These are phyloP conservation scores for Aplocera efformata DNA, from an alignment of 2,888 invertebrate species.

Conservation along the genomic window DNA sequence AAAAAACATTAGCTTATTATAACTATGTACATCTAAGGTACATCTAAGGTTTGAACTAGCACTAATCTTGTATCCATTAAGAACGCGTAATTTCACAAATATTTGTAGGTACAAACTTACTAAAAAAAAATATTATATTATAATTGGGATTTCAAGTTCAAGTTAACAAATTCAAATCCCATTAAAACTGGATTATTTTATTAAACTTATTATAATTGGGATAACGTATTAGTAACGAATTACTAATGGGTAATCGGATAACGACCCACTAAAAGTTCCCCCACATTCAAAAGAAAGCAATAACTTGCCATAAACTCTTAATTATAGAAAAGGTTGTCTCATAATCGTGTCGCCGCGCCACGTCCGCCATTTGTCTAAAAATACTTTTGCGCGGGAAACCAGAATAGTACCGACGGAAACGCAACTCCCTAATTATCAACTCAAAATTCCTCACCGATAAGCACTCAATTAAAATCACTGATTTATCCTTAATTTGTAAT, in stretches of 20 bases:
- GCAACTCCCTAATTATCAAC: slow-evolving; percentile 57
- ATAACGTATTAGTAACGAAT: too few relatives aligned
- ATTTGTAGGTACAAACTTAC: too few relatives aligned
- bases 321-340: slow-evolving; percentile 21
- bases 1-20: background rate
- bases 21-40: too few relatives aligned
- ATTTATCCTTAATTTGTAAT: slow-evolving; percentile 7
- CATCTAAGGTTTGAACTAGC: too few relatives aligned
- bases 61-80: too few relatives aligned
- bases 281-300: slow-evolving; percentile 22
- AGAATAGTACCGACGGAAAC: slow-evolving; percentile 66
- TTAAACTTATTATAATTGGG: too few relatives aligned
- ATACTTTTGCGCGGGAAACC: slow-evolving; percentile 69
- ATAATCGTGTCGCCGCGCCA: slow-evolving; percentile 30
- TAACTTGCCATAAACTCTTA: slow-evolving; percentile 28
- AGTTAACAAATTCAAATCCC: too few relatives aligned
- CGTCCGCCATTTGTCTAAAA: slow-evolving; percentile 49
- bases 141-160: too few relatives aligned
- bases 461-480: slow-evolving; percentile 20
- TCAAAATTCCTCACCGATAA: slow-evolving; percentile 20
- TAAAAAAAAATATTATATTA: too few relatives aligned
- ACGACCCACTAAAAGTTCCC: slow-evolving; percentile 4
- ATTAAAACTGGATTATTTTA: too few relatives aligned
- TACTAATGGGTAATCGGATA: too few relatives aligned
- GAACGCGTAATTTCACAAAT: too few relatives aligned